Evolutionary conservation across 2,888 invertebrate species (phyloP).

Genomic region (Ormyrus thymus): DNA sequence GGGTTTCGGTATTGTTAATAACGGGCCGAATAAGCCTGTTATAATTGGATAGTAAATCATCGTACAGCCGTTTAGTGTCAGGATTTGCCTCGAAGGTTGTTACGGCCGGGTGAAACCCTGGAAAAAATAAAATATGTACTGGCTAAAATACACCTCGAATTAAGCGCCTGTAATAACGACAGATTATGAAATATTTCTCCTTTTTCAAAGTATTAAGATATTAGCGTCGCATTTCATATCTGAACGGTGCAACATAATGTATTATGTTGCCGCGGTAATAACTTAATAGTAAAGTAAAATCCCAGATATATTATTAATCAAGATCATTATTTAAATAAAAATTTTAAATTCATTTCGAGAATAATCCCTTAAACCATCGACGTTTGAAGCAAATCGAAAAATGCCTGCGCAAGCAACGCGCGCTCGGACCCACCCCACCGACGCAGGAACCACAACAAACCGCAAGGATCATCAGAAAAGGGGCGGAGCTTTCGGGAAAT

Average conservation of each 20-base stretch:
- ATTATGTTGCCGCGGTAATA: too few species aligned
- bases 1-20: slow-evolving; percentile 92
- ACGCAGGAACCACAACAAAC: slow-evolving; percentile 24
- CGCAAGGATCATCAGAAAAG: neutral
- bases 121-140: slow-evolving; percentile 30
- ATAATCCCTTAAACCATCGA: too few species aligned
- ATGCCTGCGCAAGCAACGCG: neutral
- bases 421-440: slow-evolving; percentile 19
- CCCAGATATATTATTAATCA: too few species aligned
- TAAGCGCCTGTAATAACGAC: too few species aligned
- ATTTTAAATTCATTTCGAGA: too few species aligned
- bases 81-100: slow-evolving; percentile 87
- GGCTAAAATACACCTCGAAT: too few species aligned
- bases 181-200: too few species aligned
- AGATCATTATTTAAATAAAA: too few species aligned
- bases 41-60: slow-evolving; percentile 96
- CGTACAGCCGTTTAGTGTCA: slow-evolving; percentile 95
- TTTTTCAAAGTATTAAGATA: too few species aligned
- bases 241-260: too few species aligned
- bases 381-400: neutral
- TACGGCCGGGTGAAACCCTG: slow-evolving; percentile 62
- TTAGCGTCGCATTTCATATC: too few species aligned
- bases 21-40: slow-evolving; percentile 96
- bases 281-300: too few species aligned
- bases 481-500: slow-evolving; percentile 2